Percentiles rank a stretch among this genome's conserved stretches.
Evolutionary conservation across 2,113 vertebrate genomes (phyloP).

Genomic region (Zosterops japonicus): DNA sequence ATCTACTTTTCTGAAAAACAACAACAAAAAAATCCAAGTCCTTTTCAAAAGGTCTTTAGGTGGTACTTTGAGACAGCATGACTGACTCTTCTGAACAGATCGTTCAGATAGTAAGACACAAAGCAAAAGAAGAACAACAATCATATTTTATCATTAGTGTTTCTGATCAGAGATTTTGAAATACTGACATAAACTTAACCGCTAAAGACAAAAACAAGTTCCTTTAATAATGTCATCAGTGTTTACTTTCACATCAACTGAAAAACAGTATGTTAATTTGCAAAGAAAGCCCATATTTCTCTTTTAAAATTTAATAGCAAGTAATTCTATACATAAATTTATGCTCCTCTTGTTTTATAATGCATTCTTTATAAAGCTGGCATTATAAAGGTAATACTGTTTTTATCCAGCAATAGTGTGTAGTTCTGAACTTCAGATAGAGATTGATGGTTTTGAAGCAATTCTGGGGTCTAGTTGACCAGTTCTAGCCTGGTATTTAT

Average conservation of each 20-base stretch:
- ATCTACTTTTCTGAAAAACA: not conserved
- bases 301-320: not conserved
- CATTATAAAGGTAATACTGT: not conserved
- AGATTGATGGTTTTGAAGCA: not conserved
- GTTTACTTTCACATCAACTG: not conserved
- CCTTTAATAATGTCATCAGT: not conserved
- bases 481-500: not conserved
- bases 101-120: not conserved
- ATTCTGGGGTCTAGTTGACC: not conserved
- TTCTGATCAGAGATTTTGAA: not conserved
- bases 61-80: not conserved
- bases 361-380: not conserved
- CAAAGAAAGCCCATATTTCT: not conserved
- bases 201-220: not conserved
- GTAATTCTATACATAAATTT: not conserved
- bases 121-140: not conserved
- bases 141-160: not conserved
- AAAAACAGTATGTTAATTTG: not conserved
- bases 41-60: not conserved
- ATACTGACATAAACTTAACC: not conserved
- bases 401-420: not conserved
- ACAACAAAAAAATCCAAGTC: no score
- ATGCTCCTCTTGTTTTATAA: not conserved
- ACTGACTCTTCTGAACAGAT: not conserved
- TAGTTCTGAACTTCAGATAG: not conserved